phyloP scores from a whole-genome alignment of 2,113 vertebrate genomes.

The Pachycephala philippinensis region DNA sequence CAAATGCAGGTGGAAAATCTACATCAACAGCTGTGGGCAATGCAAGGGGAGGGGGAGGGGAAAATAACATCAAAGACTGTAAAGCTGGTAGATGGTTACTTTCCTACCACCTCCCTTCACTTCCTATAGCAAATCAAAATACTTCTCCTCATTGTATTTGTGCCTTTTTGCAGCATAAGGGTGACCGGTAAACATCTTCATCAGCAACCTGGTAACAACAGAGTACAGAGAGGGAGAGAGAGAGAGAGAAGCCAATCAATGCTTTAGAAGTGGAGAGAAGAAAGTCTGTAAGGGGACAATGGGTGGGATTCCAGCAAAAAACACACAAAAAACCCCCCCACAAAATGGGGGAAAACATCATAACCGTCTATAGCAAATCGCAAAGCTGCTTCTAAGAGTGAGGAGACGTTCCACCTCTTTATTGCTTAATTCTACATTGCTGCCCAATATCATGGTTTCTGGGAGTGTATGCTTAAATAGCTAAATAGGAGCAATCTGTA shows the following conservation, averaged over 20 bases:
- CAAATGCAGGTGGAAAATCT: conserved; percentile 4
- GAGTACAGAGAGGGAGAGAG: neutral
- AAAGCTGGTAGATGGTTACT: neutral
- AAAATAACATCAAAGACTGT: conserved; percentile 19
- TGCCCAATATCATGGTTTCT: neutral
- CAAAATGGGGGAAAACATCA: neutral
- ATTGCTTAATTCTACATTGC: neutral
- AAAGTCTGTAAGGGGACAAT: neutral
- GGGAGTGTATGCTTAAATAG: neutral
- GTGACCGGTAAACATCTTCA: conserved; percentile 19
- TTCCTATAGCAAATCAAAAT: neutral
- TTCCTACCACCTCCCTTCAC: neutral
- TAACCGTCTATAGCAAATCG: rapidly evolving
- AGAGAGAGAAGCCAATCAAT: neutral
- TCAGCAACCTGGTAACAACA: neutral
- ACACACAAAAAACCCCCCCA: neutral
- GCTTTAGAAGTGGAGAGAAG: neutral
- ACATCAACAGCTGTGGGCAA: neutral
- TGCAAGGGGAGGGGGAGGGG: neutral
- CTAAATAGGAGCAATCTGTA: neutral
- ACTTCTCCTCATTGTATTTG: conserved; percentile 1
- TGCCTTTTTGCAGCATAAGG: neutral
- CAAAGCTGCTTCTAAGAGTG: neutral
- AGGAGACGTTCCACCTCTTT: neutral
- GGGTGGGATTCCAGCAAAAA: neutral